Conservation (phyloP, 1,140 invertebrate genomes). For the Drosophila willistoni region DNA sequence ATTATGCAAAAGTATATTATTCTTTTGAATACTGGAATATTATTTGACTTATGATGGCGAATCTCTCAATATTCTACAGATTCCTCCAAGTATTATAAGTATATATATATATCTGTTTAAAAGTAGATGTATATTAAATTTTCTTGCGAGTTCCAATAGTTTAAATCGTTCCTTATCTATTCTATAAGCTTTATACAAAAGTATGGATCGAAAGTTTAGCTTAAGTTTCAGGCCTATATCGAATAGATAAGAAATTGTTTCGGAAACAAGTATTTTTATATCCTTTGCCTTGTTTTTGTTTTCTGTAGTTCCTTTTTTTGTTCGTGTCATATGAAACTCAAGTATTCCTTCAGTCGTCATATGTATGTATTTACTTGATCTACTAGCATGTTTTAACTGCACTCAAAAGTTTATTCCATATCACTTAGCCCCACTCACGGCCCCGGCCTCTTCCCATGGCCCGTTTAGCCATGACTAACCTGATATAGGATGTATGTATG, state of each 20-base stretch:
- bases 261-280: neutral
- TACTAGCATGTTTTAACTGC: slow-evolving; percentile 17
- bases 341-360: neutral
- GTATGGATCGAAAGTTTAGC: neutral
- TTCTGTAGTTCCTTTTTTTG: neutral
- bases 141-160: too few species aligned
- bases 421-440: neutral
- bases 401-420: slow-evolving; percentile 12
- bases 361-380: slow-evolving; percentile 7
- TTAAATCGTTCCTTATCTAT: neutral
- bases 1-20: too few species aligned
- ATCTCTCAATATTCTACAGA: too few species aligned
- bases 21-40: too few species aligned
- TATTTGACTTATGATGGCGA: too few species aligned
- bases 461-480: slow-evolving; percentile 5
- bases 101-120: too few species aligned
- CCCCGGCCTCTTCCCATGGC: neutral
- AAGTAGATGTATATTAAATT: too few species aligned
- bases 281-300: neutral
- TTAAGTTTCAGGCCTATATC: neutral
- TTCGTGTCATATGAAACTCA: neutral
- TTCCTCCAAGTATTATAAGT: too few species aligned
- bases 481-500: neutral
- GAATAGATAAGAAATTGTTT: neutral
- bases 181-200: too few species aligned